Base-by-base conservation (phyloP, 2,888 invertebrate genomes). In the Metalampra italica region DNA sequence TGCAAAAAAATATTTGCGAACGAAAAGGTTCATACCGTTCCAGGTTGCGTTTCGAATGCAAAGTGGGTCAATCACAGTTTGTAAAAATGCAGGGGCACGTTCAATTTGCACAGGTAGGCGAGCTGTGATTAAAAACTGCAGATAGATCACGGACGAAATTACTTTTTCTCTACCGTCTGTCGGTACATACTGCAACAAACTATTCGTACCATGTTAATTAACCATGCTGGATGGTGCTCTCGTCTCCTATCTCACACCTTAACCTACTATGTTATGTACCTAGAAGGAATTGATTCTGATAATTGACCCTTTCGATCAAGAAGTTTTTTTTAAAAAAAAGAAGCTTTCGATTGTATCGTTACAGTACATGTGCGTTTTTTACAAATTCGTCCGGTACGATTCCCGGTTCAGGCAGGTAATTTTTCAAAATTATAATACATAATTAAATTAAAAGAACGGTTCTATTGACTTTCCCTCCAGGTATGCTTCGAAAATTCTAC, bases 61-160 rank as follows among this genome's bases (percentile, higher is more conserved):
- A 22, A 22, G 22, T 32, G 11, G 32, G 32, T 32, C 32, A 34
- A 40, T 30, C 29, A 46, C 43, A 43, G 40, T 48, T 51, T 48
- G 43, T 48, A 51, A 55, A 50, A 55, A 51, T 47, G 46, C 32
- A 38, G n/a, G 40, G 45, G 45, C 53, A 52, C 50, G 48, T 46
- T 44, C 41, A 38, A 43, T 32, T 7, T 39, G 46, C 53, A 64
- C 11, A 36, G n/a, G n/a, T 36, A 36, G 36, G 36, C 53, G 47
- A 51, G 54, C 50, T 53, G 45, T 51, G 58, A 63, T 62, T 59
- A 64, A 69, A 22, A 66, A 56, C 59, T 55, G 51, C 52, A 56
- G 74, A 73, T 75, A 71, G 68, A 68, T 66, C 71, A 73, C 73
- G 71, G 71, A 59, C 60, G 57, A 55, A 66, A 70, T 71, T 67